A percentile compares a stretch with the other conserved stretches of the same genome.
Conservation (phyloP, 2,888 invertebrate species). For the Strigamia maritima region DNA sequence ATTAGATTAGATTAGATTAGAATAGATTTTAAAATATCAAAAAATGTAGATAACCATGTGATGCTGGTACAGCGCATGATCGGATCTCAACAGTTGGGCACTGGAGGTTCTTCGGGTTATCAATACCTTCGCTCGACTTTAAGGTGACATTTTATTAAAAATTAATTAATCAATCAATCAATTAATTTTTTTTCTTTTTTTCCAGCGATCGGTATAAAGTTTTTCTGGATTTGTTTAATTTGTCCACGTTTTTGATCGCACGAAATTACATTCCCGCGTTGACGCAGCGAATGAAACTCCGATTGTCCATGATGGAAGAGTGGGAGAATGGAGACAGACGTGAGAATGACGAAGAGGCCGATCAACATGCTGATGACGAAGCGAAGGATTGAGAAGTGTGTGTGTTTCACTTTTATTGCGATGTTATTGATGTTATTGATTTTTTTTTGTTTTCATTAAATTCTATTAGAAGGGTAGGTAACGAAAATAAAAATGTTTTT, state of each 20-base stretch:
- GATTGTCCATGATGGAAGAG: constrained; percentile 56
- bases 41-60: constrained; percentile 98
- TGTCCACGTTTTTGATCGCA: constrained; percentile 94
- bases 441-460: neutral
- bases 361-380: too few relatives aligned
- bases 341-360: neutral
- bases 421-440: too few relatives aligned
- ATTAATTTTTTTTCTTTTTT: constrained; percentile 45
- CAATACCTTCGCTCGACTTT: constrained; percentile 94
- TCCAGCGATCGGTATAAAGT: constrained; percentile 96
- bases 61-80: constrained; percentile 99
- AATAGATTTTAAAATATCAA: too few relatives aligned
- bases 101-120: constrained; percentile 97
- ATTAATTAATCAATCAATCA: neutral
- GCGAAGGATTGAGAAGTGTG: too few relatives aligned
- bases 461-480: neutral
- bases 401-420: too few relatives aligned
- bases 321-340: constrained; percentile 27
- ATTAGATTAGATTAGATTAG: too few relatives aligned
- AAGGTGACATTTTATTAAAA: constrained; percentile 62
- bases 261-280: constrained; percentile 85
- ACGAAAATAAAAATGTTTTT: too few relatives aligned
- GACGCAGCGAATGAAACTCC: constrained; percentile 74
- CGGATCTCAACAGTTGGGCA: constrained; percentile 91
- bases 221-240: constrained; percentile 93